Conservation (phyloP, 37 sponge, comb jelly and placozoan species). For the Spongia lamella region DNA sequence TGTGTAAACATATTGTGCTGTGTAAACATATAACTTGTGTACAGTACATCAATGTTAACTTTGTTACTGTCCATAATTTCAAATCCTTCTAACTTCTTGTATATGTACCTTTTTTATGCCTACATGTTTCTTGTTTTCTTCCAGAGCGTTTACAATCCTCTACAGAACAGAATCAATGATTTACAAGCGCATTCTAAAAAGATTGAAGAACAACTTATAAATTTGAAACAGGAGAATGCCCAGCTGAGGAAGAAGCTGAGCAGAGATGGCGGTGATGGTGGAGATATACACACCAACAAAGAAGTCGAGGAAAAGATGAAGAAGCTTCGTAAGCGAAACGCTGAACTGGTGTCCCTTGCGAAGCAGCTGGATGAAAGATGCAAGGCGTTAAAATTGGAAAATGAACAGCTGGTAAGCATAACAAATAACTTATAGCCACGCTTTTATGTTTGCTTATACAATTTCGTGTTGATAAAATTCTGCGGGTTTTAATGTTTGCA, state of each 20-base stretch:
- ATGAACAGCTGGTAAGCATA: conserved; percentile 58
- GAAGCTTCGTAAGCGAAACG: conserved; percentile 62
- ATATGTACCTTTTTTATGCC: too few relatives aligned
- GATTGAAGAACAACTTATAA: conserved; percentile 56
- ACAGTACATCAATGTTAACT: too few relatives aligned
- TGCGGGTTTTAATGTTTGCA: background rate
- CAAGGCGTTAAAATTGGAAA: conserved; percentile 56
- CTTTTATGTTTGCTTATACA: too few relatives aligned
- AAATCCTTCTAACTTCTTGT: too few relatives aligned
- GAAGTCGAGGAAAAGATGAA: conserved; percentile 51
- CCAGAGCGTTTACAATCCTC: too few relatives aligned
- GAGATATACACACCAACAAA: conserved; percentile 2
- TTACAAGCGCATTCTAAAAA: conserved; percentile 47
- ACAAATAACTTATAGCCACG: background rate
- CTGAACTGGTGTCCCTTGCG: conserved; percentile 60
- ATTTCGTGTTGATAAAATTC: too few relatives aligned
- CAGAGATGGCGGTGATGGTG: conserved; percentile 13
- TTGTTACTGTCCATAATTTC: too few relatives aligned
- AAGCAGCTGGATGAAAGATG: conserved; percentile 62
- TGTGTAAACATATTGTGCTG: too few relatives aligned
- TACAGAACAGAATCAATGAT: conserved; percentile 62
- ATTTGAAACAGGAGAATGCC: conserved; percentile 69
- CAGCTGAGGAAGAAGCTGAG: conserved; percentile 9
- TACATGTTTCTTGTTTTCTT: too few relatives aligned
- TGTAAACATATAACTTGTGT: too few relatives aligned